Evolutionary conservation across 2,888 invertebrate genomes (phyloP), one percentile per base, ranked within the genome.

Genomic region (Agelastica alni): DNA sequence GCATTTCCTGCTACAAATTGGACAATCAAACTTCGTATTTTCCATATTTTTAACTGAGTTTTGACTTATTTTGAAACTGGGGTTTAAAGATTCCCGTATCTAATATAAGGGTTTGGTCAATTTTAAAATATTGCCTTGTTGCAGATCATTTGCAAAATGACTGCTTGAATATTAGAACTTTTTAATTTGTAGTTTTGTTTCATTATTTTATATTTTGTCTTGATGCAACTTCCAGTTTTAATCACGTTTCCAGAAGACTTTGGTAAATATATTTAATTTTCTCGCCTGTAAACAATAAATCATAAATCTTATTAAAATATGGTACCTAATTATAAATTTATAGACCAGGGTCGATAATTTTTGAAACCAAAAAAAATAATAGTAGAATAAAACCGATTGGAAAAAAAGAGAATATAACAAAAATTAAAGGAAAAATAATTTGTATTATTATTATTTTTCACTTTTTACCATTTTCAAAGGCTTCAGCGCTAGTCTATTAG

Each of bases 71-170:
- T 68, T 67, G 0, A 69, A 68, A 26, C 65, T 64, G 6, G 68
- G 66, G n/a, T n/a, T n/a, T n/a, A n/a, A n/a, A n/a, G n/a, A n/a
- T n/a, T 51, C 68, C 69, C 13, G 70, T 70, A 43, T 69, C 70
- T 2, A 68, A 69, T 1, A 62, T 60, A 13, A 66, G 41, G 43
- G 61, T 51, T 32, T 58, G 41, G 31, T 62, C 59, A 12, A 51
- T 49, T 52, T 46, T 57, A 44, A 60, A 49, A 18, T 45, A 22
- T 17, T 22, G 31, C 7, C 31, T 6, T 30, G 31, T n/a, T 53
- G 30, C 22, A 28, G 37, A 14, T 14, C 20, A 17, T 57, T 58
- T 20, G 63, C 63, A 47, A 68, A 70, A 16, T 62, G 4, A 42
- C 45, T 16, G 51, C 53, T 37, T 65, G 61, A 3, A 58, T 31